These are phyloP conservation scores for Tribolium castaneum DNA, from an alignment of 1,140 invertebrate species.

Conservation along the genomic window DNA sequence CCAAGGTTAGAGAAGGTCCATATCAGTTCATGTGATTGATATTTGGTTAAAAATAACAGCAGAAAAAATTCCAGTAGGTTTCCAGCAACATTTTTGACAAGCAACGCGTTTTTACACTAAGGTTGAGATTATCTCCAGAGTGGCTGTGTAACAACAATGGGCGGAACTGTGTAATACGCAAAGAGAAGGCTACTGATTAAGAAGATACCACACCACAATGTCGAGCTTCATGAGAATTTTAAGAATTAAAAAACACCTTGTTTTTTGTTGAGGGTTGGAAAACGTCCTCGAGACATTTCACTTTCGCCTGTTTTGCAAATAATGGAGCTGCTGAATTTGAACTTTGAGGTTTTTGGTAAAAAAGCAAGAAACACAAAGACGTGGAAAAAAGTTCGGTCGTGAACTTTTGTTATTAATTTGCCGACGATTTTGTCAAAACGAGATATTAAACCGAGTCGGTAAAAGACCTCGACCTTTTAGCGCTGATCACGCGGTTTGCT, in stretches of 20 bases:
- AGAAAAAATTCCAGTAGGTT: neutral
- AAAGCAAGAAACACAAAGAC: neutral
- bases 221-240: neutral
- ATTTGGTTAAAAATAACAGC: slow-evolving; percentile 11
- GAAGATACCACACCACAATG: neutral
- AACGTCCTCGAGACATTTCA: neutral
- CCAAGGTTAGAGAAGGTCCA: slow-evolving; percentile 10
- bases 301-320: neutral
- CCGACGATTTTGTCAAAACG: neutral
- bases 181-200: neutral
- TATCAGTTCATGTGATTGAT: slow-evolving; percentile 2
- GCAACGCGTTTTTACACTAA: neutral
- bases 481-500: slow-evolving; percentile 7
- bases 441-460: slow-evolving; percentile 11
- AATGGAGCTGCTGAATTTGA: neutral
- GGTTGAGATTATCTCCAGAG: neutral
- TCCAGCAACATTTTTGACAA: neutral
- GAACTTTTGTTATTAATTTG: slow-evolving; percentile 1
- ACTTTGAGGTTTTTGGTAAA: neutral
- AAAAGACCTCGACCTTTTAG: slow-evolving; percentile 27
- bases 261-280: neutral
- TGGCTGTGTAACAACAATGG: slow-evolving; percentile 1
- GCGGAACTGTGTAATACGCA: slow-evolving; percentile 7
- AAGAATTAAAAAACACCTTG: neutral
- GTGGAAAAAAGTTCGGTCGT: neutral